These are phyloP conservation scores for Ellobium chinense DNA, from an alignment of 2,888 invertebrate genomes.

Conservation along the genomic window DNA sequence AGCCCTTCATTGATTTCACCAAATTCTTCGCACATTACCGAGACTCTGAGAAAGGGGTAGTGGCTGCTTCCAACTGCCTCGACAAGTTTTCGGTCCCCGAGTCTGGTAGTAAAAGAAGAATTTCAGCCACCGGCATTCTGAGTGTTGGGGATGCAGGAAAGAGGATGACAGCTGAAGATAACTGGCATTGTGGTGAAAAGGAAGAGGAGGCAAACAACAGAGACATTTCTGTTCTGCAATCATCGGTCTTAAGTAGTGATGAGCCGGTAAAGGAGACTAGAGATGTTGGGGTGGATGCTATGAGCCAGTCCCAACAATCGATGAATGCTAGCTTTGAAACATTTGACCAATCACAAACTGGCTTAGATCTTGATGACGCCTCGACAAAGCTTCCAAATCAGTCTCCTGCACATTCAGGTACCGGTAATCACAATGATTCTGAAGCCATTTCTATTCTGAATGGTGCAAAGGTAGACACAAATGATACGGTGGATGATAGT, in stretches of 20 bases:
- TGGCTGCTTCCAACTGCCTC: constrained; percentile 70
- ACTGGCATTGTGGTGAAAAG: not conserved
- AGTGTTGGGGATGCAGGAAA: not conserved
- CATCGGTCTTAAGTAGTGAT: not conserved
- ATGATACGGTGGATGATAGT: not conserved
- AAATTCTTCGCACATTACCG: constrained; percentile 63
- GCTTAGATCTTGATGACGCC: not conserved
- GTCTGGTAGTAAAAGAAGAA: constrained; percentile 28
- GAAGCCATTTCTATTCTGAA: not conserved
- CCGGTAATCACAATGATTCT: not conserved
- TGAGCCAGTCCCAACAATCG: constrained; percentile 29
- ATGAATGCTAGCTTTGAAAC: constrained; percentile 34
- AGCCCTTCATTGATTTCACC: constrained; percentile 58
- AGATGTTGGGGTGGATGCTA: constrained; percentile 31
- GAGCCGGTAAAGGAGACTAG: constrained; percentile 11
- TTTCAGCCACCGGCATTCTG: not conserved
- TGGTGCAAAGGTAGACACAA: not conserved
- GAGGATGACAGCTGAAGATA: not conserved
- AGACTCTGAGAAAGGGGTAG: constrained; percentile 66
- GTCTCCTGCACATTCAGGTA: no score
- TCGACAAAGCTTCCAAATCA: not conserved
- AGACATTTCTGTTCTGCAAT: not conserved
- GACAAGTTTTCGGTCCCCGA: constrained; percentile 60
- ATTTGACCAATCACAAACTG: constrained; percentile 15
- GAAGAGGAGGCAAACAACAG: no score